A percentile compares a stretch with the other conserved stretches of the same genome.
These are phyloP conservation scores for Urocyon cinereoargenteus DNA, from an alignment of 2,797 vertebrate species.

Conservation along the genomic window DNA sequence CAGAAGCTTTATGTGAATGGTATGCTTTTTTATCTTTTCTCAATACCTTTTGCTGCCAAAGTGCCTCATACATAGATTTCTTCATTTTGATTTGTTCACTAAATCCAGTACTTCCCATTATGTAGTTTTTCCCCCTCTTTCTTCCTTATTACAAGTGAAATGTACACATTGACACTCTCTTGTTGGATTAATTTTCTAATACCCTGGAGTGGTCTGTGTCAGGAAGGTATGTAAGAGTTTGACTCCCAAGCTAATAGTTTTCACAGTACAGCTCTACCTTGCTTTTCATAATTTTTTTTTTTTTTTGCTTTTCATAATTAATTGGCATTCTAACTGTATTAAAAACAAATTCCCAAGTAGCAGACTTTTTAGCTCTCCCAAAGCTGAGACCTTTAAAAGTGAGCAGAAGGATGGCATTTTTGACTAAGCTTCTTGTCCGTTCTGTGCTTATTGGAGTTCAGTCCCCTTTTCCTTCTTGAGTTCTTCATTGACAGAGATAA, in stretches of 20 bases:
- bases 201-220: not conserved
- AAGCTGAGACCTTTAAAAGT: conserved; percentile 27
- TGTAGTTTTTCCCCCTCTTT: not conserved
- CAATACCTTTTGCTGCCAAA: not conserved
- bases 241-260: conserved; percentile 24
- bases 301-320: conserved; percentile 13
- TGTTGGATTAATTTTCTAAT: not conserved
- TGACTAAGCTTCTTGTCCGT: not conserved
- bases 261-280: conserved; percentile 31
- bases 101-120: not conserved
- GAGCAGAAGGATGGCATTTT: conserved; percentile 39
- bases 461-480: conserved; percentile 3
- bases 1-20: conserved; percentile 17
- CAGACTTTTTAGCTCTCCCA: conserved; percentile 38
- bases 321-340: conserved; percentile 58
- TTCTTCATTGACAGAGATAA: conserved; percentile 34
- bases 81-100: conserved; percentile 39
- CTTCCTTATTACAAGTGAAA: conserved; percentile 31
- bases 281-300: conserved; percentile 4
- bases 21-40: not conserved
- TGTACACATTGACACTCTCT: not conserved
- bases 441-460: conserved; percentile 11
- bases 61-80: not conserved
- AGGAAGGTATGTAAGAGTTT: conserved; percentile 47
- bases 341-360: conserved; percentile 51